phyloP scores from a whole-genome alignment of 2,113 vertebrate species.

The Rhinolophus ferrumequinum region DNA sequence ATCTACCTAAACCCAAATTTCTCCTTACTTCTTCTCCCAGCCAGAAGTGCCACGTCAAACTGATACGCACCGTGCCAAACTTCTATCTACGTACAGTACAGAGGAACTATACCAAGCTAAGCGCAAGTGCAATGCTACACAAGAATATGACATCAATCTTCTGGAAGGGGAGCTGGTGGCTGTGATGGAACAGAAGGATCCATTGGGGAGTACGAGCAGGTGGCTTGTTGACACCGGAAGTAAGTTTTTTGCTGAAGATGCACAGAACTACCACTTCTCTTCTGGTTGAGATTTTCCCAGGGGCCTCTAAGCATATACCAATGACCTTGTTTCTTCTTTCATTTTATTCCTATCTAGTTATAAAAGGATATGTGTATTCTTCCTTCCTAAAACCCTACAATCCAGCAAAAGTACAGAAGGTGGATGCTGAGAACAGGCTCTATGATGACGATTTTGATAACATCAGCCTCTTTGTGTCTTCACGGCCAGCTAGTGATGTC shows the following conservation, averaged over 20 bases:
- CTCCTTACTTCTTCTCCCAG: slow-evolving; percentile 76
- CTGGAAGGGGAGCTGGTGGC: slow-evolving; percentile 96
- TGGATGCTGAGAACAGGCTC: slow-evolving; percentile 74
- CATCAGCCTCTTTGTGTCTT: slow-evolving; percentile 94
- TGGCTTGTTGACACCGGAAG: slow-evolving; percentile 97
- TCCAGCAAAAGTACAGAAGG: slow-evolving; percentile 87
- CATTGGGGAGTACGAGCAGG: slow-evolving; percentile 92
- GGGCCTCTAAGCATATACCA: neutral
- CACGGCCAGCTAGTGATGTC: slow-evolving; percentile 83
- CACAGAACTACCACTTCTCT: neutral
- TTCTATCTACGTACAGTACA: slow-evolving; percentile 87
- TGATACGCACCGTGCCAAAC: slow-evolving; percentile 88
- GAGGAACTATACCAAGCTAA: slow-evolving; percentile 92
- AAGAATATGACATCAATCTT: slow-evolving; percentile 94
- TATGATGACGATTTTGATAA: slow-evolving; percentile 94
- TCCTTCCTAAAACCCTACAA: slow-evolving; percentile 97
- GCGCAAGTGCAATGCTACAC: slow-evolving; percentile 96
- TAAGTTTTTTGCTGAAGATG: slow-evolving; percentile 82
- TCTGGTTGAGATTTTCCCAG: neutral
- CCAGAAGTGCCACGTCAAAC: slow-evolving; percentile 90
- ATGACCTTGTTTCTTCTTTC: slow-evolving; percentile 49
- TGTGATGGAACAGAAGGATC: slow-evolving; percentile 92
- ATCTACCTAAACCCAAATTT: neutral
- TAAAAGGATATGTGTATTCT: slow-evolving; percentile 94
- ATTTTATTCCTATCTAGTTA: slow-evolving; percentile 82